phyloP scores from a whole-genome alignment of 2,888 invertebrate species.

The Thereva unica region DNA sequence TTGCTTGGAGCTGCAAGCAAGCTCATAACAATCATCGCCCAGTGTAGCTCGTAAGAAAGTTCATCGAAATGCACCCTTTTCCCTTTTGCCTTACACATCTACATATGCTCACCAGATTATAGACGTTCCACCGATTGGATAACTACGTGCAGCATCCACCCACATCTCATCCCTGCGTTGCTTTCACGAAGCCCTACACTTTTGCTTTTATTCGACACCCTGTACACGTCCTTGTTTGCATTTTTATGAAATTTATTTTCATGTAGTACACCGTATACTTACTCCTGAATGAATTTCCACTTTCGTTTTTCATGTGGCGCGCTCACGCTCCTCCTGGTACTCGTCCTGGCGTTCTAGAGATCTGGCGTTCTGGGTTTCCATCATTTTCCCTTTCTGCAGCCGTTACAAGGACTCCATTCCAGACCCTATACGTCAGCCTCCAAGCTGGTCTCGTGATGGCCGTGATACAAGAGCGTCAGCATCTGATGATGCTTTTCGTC shows the following conservation, averaged over 20 bases:
- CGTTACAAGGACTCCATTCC: constrained; percentile 1
- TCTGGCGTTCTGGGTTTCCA: constrained; percentile 4
- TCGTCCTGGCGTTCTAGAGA: too few relatives aligned
- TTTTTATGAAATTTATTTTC: constrained; percentile 43
- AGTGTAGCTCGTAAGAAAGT: neutral
- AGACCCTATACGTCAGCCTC: neutral
- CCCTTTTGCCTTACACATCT: too few relatives aligned
- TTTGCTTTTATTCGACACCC: constrained; percentile 26
- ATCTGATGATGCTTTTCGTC: constrained; percentile 23
- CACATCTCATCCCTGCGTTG: too few relatives aligned
- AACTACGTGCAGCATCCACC: constrained; percentile 10
- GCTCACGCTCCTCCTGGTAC: constrained; percentile 14
- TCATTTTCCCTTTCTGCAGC: constrained; percentile 29
- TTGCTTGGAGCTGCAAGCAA: neutral
- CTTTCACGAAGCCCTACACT: constrained; percentile 2
- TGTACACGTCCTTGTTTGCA: constrained; percentile 41
- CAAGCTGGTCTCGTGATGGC: neutral
- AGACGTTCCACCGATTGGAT: constrained; percentile 12
- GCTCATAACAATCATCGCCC: constrained; percentile 2
- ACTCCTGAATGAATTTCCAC: constrained; percentile 33
- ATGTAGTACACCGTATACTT: constrained; percentile 35
- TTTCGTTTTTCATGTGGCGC: constrained; percentile 28
- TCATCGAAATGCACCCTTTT: neutral
- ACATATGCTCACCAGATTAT: neutral
- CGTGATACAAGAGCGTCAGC: constrained; percentile 7